Base-by-base conservation (phyloP, 2,888 invertebrate genomes). In the Mimas tiliae region DNA sequence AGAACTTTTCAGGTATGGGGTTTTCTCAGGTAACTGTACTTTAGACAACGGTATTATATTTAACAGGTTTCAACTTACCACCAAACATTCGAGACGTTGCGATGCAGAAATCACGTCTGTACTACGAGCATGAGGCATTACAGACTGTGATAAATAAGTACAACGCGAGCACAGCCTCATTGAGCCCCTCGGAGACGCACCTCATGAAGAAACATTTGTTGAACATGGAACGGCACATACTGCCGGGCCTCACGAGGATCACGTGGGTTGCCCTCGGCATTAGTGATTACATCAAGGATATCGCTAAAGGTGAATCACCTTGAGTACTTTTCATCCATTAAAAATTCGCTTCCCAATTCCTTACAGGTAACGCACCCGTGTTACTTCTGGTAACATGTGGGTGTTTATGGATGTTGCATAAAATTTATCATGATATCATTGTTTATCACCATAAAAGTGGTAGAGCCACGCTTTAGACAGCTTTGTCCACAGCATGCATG, bases 261-360 rank as follows among this genome's bases (percentile, higher is more conserved):
- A 97, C 96, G 55, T 98, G 98, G 98, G 96, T 96, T 70, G 97
- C 98, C 0, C 93, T 98, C 14, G 96, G 97, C 34, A 97, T 98
- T 53, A 91, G 92, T 16, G 97, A 97, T 69, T 98, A 96, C 83
- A 92, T 93, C 52, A 86, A 81, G 64, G 92, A 92, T 75, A 92
- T 93, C 34, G 90, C 86, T 58, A 93, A 93, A 87, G 88, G 93
- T 91, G 16, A 74, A 2, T 6, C n/a, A 4, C n/a, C 38, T 38
- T 47, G 47, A 47, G 47, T 48, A 27, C 1, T 14, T 45, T 45
- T 45, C 11, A 45, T 45, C 7, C 14, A 45, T 45, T 42, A 11
- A n/a, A n/a, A n/a, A n/a, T n/a, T n/a, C n/a, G n/a, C n/a, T n/a
- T n/a, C n/a, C n/a, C n/a, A n/a, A n/a, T n/a, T n/a, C n/a, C n/a